Conservation (phyloP, 2,113 vertebrate genomes). For the Spermophilus dauricus region DNA sequence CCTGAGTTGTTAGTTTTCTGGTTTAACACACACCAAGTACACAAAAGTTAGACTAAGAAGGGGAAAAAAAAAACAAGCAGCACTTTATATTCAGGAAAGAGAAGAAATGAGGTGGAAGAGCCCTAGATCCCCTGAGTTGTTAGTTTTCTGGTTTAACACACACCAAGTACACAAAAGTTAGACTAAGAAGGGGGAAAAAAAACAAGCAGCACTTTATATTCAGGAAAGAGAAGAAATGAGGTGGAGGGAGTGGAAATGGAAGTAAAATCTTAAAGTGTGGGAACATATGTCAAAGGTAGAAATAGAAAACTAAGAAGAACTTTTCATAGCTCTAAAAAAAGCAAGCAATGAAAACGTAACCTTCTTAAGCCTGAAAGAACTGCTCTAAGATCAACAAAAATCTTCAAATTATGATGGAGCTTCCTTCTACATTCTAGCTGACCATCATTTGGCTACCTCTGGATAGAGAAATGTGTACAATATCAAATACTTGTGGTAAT, state of each 20-base stretch:
- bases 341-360: not conserved
- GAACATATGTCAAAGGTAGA: not conserved
- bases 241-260: not conserved
- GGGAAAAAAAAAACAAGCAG: not conserved
- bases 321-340: not conserved
- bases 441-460: not conserved
- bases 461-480: not conserved
- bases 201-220: not conserved
- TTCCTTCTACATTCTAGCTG: not conserved
- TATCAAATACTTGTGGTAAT: not conserved
- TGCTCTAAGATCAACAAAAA: not conserved
- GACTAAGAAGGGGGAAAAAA: not conserved
- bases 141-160: not conserved
- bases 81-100: too few relatives aligned
- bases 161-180: not conserved
- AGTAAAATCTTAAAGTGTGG: not conserved
- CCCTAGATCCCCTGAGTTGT: not conserved
- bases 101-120: too few relatives aligned
- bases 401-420: not conserved
- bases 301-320: not conserved
- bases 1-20: not conserved
- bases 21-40: not conserved
- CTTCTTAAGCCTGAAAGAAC: not conserved
- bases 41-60: not conserved
- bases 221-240: not conserved